Evolutionary conservation across 2,888 invertebrate species (phyloP), one percentile per base, ranked within the genome.

Genomic region (Neocrepidodera transversa): DNA sequence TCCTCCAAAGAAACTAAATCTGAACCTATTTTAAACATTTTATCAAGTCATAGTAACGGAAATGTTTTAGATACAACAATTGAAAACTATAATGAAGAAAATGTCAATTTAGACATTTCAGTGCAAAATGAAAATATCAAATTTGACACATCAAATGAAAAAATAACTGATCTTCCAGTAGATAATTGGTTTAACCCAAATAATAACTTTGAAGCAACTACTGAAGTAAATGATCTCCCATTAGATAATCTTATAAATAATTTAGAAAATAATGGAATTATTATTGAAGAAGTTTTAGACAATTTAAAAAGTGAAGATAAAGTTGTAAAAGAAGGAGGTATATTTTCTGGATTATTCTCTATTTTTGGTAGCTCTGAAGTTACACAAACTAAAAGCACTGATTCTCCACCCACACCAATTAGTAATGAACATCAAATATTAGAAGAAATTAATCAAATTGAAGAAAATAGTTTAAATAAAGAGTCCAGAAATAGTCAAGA

Each of bases 291-390:
- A 14, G 11, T 45, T 17, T 17, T 47, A 4, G 23, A 42, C 7
- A 26, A 36, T 23, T 20, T 48, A 11, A 20, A n/a, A 23, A 16
- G 40, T 35, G 57, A 57, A 42, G 45, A 58, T 36, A 49, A 17
- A 8, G 17, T 35, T 14, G 4, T 48, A 8, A 18, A 49, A 53
- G 48, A 59, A 49, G 49, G 30, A 7, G 59, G 62, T 23, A 10
- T 61, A 35, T 42, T 62, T 8, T 57, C 58, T 1, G 42, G 52
- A 10, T 11, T 62, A 17, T 45, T 60, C 14, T 58, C 62, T 23
- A 50, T 43, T 14, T 58, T 62, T 32, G 30, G 28, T 23, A 23
- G 20, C 13, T 20, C 20, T n/a, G 26, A 52, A 23, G 16, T 3
- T n/a, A 17, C 10, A 16, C 4, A 17, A 16, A 5, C 16, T 10